A percentile compares a stretch with the other conserved stretches of the same genome.
Evolutionary conservation across 1,140 invertebrate species (phyloP).

Genomic region (Capitella teleta): DNA sequence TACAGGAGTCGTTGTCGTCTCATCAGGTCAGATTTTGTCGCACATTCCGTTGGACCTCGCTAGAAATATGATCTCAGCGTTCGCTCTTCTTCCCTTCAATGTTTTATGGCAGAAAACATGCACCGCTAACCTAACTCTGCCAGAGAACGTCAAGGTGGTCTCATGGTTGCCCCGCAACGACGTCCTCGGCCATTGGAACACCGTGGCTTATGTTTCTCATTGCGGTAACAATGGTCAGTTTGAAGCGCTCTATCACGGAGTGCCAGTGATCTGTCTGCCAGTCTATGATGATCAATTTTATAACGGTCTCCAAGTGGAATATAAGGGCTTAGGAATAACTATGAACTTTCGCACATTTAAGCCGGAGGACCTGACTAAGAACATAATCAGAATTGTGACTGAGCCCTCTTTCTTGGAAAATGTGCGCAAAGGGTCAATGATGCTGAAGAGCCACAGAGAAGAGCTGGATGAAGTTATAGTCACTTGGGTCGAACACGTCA

Average conservation of each 20-base stretch:
- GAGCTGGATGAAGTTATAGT: not conserved
- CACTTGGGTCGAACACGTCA: constrained; percentile 10
- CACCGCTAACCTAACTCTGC: no score
- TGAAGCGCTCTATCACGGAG: constrained; percentile 15
- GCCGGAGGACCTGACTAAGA: constrained; percentile 1
- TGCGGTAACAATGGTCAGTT: constrained; percentile 20
- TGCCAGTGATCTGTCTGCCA: constrained; percentile 10
- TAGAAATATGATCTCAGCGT: no score
- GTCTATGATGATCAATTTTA: constrained; percentile 8
- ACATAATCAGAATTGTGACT: constrained; percentile 4
- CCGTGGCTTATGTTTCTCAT: constrained; percentile 22
- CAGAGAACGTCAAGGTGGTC: constrained; percentile 51
- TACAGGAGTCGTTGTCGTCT: no score
- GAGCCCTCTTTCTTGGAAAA: not conserved
- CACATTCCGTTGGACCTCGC: no score
- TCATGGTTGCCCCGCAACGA: constrained; percentile 58
- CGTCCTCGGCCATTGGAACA: constrained; percentile 16
- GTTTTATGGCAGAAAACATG: no score
- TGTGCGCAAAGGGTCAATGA: not conserved
- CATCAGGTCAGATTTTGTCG: no score
- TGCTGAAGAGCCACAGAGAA: not conserved
- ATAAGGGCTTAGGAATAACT: not conserved
- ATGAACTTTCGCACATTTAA: constrained; percentile 2
- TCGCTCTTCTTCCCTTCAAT: no score
- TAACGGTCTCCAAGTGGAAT: constrained; percentile 5